Evolutionary conservation across 2,888 invertebrate genomes (phyloP).

Genomic region (Rhagophthalmus giganteus): DNA sequence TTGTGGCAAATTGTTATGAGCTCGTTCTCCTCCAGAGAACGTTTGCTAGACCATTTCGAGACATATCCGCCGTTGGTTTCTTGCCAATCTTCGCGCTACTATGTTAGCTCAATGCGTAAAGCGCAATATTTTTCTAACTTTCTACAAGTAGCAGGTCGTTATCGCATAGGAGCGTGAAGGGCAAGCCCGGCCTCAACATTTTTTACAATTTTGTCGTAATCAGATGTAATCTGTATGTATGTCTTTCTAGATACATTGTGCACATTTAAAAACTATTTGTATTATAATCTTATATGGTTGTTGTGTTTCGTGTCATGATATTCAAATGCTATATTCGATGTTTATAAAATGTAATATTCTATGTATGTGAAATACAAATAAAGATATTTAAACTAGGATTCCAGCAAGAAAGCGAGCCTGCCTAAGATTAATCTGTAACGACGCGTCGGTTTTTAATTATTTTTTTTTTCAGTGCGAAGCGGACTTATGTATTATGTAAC

Average conservation of each 20-base stretch:
- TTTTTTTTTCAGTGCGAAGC: no score
- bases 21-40: constrained; percentile 27
- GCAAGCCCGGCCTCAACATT: constrained; percentile 47
- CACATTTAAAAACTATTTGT: constrained; percentile 28
- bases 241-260: constrained; percentile 31
- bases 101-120: constrained; percentile 44
- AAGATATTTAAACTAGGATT: no score
- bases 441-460: no score
- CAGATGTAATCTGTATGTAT: constrained; percentile 44
- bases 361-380: constrained; percentile 51
- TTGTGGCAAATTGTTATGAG: constrained; percentile 50
- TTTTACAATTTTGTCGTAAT: constrained; percentile 54
- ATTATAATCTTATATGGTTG: constrained; percentile 45
- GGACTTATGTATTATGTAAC: no score
- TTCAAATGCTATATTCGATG: constrained; percentile 49
- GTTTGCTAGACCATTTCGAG: constrained; percentile 55
- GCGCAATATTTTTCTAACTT: constrained; percentile 36
- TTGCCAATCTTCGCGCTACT: constrained; percentile 50
- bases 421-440: no score
- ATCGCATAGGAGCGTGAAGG: constrained; percentile 53
- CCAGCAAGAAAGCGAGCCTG: no score
- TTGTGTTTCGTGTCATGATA: constrained; percentile 53
- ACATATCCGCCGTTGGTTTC: constrained; percentile 54
- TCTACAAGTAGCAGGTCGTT: constrained; percentile 54
- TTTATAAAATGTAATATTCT: constrained; percentile 53